Conservation (phyloP, 2,888 invertebrate genomes). For the Plagodis dolabraria region DNA sequence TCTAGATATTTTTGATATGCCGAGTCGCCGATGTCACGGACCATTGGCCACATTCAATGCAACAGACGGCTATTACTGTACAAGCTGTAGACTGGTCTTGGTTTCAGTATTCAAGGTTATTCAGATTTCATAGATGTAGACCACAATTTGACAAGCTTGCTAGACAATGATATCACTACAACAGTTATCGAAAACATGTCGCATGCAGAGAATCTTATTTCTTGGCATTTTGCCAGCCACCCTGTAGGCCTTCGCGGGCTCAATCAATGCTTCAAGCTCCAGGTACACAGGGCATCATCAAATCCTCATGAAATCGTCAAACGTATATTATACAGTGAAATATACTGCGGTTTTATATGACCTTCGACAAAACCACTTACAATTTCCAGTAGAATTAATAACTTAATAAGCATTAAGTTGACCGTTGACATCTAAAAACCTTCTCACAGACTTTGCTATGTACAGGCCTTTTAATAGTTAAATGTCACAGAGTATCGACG, state of each 20-base stretch:
- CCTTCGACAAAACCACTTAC: neutral
- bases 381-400: neutral
- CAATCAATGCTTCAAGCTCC: conserved; percentile 34
- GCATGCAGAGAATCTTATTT: conserved; percentile 28
- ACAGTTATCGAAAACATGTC: conserved; percentile 28
- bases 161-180: conserved; percentile 11
- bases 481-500: neutral
- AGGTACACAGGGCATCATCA: conserved; percentile 23
- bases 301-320: conserved; percentile 8
- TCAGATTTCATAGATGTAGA: conserved; percentile 5
- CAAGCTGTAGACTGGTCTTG: conserved; percentile 6
- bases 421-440: conserved; percentile 6
- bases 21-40: conserved; percentile 53
- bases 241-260: conserved; percentile 27
- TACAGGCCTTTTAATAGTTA: neutral
- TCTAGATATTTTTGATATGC: conserved; percentile 34
- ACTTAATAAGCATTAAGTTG: too few species aligned
- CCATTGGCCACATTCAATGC: conserved; percentile 67
- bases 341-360: conserved; percentile 4
- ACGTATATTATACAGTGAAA: neutral
- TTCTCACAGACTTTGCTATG: conserved; percentile 1
- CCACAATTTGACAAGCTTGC: conserved; percentile 4
- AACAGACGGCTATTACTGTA: conserved; percentile 35
- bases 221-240: conserved; percentile 32
- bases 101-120: conserved; percentile 12